Conservation (phyloP, 2,888 invertebrate genomes). For the Andrena haemorrhoa region DNA sequence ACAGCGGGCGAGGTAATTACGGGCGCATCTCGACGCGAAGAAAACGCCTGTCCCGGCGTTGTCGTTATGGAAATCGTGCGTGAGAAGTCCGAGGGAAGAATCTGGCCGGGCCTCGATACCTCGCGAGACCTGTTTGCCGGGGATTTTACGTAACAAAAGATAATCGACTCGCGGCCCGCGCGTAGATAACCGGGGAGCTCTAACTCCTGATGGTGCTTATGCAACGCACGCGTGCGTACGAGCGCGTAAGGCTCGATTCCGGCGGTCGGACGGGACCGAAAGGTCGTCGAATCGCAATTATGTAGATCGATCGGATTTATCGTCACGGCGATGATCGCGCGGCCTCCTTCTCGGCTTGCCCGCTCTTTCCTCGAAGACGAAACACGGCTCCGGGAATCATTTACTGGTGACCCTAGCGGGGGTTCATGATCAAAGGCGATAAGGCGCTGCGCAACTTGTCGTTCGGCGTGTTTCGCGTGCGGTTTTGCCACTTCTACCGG, state of each 20-base stretch:
- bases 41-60: conserved; percentile 19
- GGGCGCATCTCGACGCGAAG: conserved; percentile 38
- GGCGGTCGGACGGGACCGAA: conserved; percentile 1
- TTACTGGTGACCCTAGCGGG: conserved; percentile 4
- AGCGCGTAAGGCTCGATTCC: conserved; percentile 21
- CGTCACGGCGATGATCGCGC: background rate
- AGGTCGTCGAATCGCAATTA: conserved; percentile 27
- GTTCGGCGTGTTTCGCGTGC: conserved; percentile 62
- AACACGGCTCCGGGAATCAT: background rate
- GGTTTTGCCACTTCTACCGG: conserved; percentile 17
- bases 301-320: conserved; percentile 13
- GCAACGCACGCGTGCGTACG: conserved; percentile 18
- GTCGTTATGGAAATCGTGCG: conserved; percentile 51
- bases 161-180: conserved; percentile 51
- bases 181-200: conserved; percentile 59
- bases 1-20: conserved; percentile 36
- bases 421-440: conserved; percentile 35
- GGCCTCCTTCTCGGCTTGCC: background rate
- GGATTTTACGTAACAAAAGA: conserved; percentile 70
- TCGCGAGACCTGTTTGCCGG: conserved; percentile 65
- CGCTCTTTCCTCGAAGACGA: background rate
- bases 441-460: conserved; percentile 61
- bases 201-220: conserved; percentile 41
- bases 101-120: conserved; percentile 54
- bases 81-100: conserved; percentile 46